These are phyloP conservation scores for Acipenser transmontanus DNA, from an alignment of 2,797 vertebrate genomes.

Conservation along the genomic window DNA sequence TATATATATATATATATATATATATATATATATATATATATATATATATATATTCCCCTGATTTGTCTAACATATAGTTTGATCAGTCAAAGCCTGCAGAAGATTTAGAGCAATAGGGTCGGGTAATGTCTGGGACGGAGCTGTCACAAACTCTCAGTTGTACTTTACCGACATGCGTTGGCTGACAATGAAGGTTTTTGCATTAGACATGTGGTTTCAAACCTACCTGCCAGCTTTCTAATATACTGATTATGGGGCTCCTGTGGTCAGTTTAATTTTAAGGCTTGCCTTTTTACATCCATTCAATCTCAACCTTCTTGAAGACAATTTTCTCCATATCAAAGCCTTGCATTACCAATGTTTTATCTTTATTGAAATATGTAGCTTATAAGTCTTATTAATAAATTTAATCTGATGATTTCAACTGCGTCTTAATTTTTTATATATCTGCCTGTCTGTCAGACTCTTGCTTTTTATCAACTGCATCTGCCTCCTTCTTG, in stretches of 20 bases:
- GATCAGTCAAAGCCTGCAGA: constrained; percentile 18
- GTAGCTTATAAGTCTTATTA: too few relatives aligned
- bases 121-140: constrained; percentile 48
- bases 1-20: constrained; percentile 2
- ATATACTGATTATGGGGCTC: not conserved
- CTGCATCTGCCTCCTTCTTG: too few relatives aligned
- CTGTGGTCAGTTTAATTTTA: not conserved
- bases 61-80: constrained; percentile 17
- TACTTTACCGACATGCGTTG: constrained; percentile 46
- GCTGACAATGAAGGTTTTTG: constrained; percentile 31
- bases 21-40: too few relatives aligned
- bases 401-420: too few relatives aligned
- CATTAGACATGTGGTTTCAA: not conserved
- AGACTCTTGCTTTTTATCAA: too few relatives aligned
- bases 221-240: not conserved
- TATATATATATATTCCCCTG: not conserved
- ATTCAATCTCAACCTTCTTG: too few relatives aligned
- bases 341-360: too few relatives aligned
- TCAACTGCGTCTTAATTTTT: too few relatives aligned
- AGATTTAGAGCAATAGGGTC: constrained; percentile 49
- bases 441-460: too few relatives aligned
- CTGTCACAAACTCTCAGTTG: constrained; percentile 50
- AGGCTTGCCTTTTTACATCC: not conserved
- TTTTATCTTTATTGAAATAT: too few relatives aligned
- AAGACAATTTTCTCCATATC: too few relatives aligned